Base-by-base conservation (phyloP, 2,797 vertebrate species). In the Urophycis tenuis region DNA sequence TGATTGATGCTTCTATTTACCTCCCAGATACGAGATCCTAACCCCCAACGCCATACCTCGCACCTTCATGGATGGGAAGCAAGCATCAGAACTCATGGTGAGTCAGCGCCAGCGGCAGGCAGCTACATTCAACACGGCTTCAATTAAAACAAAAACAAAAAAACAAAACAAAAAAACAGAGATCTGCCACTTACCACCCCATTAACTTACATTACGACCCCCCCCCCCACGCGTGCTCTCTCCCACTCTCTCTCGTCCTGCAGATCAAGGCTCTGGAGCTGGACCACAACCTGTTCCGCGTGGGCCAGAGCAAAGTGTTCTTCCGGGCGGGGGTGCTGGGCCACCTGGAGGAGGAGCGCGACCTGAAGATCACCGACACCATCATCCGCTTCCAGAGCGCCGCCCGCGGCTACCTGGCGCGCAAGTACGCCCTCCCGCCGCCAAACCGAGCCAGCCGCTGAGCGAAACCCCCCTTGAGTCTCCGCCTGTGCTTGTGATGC, bases 301-400 rank as follows among this genome's bases (percentile, higher is more conserved):
- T 96, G 75, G 96, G 96, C 75, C 96, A 97, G 91, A 97, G 95
- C 86, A 97, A 97, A 89, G 95, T 97, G 83, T 97, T 97, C 90
- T 97, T 97, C 91, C 91, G 96, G 77, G 95, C 95, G 0, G 96
- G 96, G 33, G 95, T 97, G 75, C 89, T 97, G 84, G 96, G 89
- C 79, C 96, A 97, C 76, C 87, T 97, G 85, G 96, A 97, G 75
- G 96, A 97, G 79, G 96, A 97, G 71, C 88, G 96, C 81, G 96
- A 97, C 86, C 88, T 97, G 69, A 97, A 97, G 90, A 96, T 97
- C 89, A 97, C 96, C 0, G 95, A 97, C 85, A 96, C 95, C 85
- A 97, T 97, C 39, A 95, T 97, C 35, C 95, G 92, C 83, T 97
- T 97, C 89, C 96, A 97, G 89, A 96, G 95, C 0, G 92, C 93